These are phyloP conservation scores for Hypocryptadius cinnamomeus DNA, from an alignment of 2,113 vertebrate genomes.

Conservation along the genomic window DNA sequence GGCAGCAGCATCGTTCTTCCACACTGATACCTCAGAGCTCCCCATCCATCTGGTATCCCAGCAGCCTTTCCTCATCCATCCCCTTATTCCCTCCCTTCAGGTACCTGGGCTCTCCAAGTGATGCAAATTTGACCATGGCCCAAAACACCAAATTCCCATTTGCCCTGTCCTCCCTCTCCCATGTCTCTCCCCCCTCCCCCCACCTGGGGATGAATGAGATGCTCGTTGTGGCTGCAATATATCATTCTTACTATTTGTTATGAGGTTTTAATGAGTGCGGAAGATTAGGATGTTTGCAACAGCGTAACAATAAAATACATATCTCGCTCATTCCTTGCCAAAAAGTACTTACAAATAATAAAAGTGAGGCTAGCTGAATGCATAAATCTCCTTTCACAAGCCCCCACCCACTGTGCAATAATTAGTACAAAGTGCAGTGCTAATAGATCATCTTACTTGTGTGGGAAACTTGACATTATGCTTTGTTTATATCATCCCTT, in stretches of 20 bases:
- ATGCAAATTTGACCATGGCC: not conserved
- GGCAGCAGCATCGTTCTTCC: not conserved
- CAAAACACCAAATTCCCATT: not conserved
- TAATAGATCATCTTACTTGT: slow-evolving; percentile 66
- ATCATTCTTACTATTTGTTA: slow-evolving; percentile 65
- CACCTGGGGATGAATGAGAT: slow-evolving; percentile 43
- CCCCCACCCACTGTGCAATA: slow-evolving; percentile 68
- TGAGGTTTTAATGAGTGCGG: slow-evolving; percentile 60
- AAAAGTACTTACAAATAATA: slow-evolving; percentile 66
- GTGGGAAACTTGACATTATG: slow-evolving; percentile 67
- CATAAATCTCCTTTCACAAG: slow-evolving; percentile 64
- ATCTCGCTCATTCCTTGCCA: slow-evolving; percentile 60
- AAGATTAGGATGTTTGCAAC: slow-evolving; percentile 60
- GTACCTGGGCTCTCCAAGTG: not conserved
- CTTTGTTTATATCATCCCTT: slow-evolving; percentile 66
- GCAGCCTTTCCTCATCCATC: not conserved
- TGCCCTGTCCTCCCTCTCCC: not conserved
- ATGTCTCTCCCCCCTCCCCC: not conserved
- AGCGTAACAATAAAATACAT: slow-evolving; percentile 60
- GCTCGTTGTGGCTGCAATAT: slow-evolving; percentile 32
- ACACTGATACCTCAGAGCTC: not conserved
- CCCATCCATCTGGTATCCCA: not conserved
- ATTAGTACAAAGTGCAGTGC: slow-evolving; percentile 67
- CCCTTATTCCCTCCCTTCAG: not conserved
- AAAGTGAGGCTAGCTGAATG: slow-evolving; percentile 65